Evolutionary conservation across 2,113 vertebrate species (phyloP), one percentile per base, ranked within the genome.

Genomic region (Coryphaenoides rupestris): DNA sequence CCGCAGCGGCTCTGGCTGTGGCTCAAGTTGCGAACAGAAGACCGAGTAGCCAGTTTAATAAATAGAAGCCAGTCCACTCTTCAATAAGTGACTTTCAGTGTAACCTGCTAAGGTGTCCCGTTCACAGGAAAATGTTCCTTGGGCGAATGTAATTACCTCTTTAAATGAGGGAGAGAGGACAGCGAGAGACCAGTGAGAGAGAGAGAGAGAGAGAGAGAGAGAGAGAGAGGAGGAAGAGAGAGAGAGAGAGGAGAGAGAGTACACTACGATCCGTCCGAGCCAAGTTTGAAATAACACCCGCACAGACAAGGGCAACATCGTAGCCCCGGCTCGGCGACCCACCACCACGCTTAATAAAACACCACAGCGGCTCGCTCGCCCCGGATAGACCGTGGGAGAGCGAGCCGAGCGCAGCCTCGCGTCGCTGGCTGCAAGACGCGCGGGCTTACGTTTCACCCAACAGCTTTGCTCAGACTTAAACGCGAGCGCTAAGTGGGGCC

Each of bases 91-190:
- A 83, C 77, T 88, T 70, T 84, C 77, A 83, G 68, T 84, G 74
- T 84, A 84, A 83, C 84, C 79, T 87, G 76, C 76, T 86, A 73
- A 74, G n/a, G 70, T 56, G 24, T 82, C 77, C 74, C 64, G 62
- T 78, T 89, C 87, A 84, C 76, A 85, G 82, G 86, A 90, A 90
- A 88, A 91, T 86, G 80, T 88, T n/a, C 87, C 82, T 86, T 73
- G 77, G 82, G 85, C 69, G 23, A 83, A 81, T 79, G 77, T 77
- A 73, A 72, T 83, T n/a, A 61, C 76, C 66, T 69, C 77, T 67
- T n/a, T 62, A 77, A 85, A 87, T 26, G 69, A 52, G 49, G n/a
- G 9, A 13, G 49, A 52, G 49, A 52, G 49, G 7, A n/a, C n/a
- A n/a, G n/a, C n/a, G n/a, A n/a, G n/a, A n/a, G n/a, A n/a, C n/a